Percentiles rank a stretch among this genome's conserved stretches.
These are phyloP conservation scores for Odiellus spinosus DNA, from an alignment of 2,888 invertebrate genomes.

Conservation along the genomic window DNA sequence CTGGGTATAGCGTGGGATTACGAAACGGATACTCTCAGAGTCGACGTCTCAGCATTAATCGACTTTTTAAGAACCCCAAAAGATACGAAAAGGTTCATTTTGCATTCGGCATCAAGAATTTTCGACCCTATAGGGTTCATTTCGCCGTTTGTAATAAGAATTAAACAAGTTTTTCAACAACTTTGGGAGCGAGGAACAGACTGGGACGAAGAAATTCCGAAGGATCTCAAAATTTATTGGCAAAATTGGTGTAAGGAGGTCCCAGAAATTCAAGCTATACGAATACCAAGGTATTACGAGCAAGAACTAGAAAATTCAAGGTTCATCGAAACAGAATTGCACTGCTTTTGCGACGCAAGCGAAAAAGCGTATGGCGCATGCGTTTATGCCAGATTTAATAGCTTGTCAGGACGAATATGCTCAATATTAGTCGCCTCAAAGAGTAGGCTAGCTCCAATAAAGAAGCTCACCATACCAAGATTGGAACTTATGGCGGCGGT, in stretches of 20 bases:
- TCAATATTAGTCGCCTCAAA: no score
- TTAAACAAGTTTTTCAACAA: constrained; percentile 13
- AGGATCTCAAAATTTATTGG: constrained; percentile 1
- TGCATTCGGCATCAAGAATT: not conserved
- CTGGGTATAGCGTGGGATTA: constrained; percentile 1
- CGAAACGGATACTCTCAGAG: not conserved
- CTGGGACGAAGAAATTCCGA: constrained; percentile 9
- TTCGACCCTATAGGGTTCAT: constrained; percentile 18
- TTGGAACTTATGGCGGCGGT: constrained; percentile 19
- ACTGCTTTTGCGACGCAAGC: constrained; percentile 21
- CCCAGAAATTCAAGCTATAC: not conserved
- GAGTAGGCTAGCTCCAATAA: constrained; percentile 18
- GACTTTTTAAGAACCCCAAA: no score
- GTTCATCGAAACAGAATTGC: not conserved
- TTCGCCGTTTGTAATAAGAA: constrained; percentile 9
- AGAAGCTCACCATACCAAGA: constrained; percentile 18
- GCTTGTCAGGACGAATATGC: constrained; percentile 10
- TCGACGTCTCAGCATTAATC: not conserved
- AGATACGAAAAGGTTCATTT: no score
- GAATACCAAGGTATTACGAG: constrained; percentile 6
- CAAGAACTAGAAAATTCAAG: not conserved
- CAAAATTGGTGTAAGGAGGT: not conserved
- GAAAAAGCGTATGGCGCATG: constrained; percentile 17
- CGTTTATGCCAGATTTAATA: constrained; percentile 14
- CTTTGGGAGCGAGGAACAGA: constrained; percentile 2